A percentile compares a stretch with the other conserved stretches of the same genome.
Evolutionary conservation across 2,888 invertebrate genomes (phyloP).

Genomic region (Ophion slaviceki): DNA sequence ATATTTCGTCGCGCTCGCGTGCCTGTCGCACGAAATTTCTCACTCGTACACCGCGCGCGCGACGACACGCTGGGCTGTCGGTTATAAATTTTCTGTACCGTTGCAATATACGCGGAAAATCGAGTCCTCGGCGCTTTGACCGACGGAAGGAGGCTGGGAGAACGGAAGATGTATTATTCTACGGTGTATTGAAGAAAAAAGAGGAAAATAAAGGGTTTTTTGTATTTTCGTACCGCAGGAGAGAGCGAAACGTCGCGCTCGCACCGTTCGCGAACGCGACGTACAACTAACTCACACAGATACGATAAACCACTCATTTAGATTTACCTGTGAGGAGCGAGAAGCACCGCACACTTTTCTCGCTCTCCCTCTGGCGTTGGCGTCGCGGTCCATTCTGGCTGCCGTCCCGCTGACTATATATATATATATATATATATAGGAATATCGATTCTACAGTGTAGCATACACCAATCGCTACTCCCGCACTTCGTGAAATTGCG

Average conservation of each 20-base stretch:
- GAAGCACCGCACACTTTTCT: constrained; percentile 23
- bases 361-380: constrained; percentile 46
- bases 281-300: constrained; percentile 49
- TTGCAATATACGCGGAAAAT: background rate
- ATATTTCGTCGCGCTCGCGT: background rate
- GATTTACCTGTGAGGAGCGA: constrained; percentile 39
- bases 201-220: constrained; percentile 1
- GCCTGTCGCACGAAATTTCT: background rate
- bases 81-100: background rate
- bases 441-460: constrained; percentile 70
- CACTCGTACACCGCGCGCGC: background rate
- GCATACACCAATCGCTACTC: constrained; percentile 52
- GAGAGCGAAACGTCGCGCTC: constrained; percentile 60
- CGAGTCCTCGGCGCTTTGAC: background rate
- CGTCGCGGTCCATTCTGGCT: constrained; percentile 50
- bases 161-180: background rate
- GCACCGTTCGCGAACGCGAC: constrained; percentile 64
- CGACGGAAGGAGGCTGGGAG: background rate
- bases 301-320: constrained; percentile 35
- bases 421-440: constrained; percentile 1
- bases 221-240: constrained; percentile 6
- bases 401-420: background rate
- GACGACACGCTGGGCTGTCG: background rate
- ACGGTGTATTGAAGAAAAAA: background rate
- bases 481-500: constrained; percentile 6